phyloP scores from a whole-genome alignment of 2,888 invertebrate genomes.

The Acleris cristana region DNA sequence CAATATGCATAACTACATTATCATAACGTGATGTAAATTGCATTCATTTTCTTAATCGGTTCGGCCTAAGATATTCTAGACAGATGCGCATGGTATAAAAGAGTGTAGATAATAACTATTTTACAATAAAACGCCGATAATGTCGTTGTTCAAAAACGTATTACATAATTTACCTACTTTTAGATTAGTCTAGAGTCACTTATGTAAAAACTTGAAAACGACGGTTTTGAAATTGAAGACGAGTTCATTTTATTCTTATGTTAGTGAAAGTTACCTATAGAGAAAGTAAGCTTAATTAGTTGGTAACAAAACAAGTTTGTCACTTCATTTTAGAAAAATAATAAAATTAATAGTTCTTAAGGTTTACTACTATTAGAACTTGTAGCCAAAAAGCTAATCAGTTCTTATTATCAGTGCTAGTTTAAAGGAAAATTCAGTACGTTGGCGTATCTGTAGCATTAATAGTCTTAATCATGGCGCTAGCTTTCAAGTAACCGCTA shows the following conservation, averaged over 20 bases:
- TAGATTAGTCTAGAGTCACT: no score
- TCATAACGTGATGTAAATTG: conserved; percentile 72
- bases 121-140: neutral
- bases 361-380: neutral
- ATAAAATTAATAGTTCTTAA: neutral
- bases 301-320: conserved; percentile 4
- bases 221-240: no score
- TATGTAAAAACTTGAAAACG: no score
- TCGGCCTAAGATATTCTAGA: conserved; percentile 52
- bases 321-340: neutral
- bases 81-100: conserved; percentile 39
- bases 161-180: no score
- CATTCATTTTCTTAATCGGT: conserved; percentile 67
- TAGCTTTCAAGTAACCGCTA: conserved; percentile 66
- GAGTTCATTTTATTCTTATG: conserved; percentile 8
- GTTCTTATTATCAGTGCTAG: neutral
- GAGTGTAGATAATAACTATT: neutral
- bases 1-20: conserved; percentile 70
- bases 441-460: conserved; percentile 42
- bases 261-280: conserved; percentile 14
- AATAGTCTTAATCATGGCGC: conserved; percentile 55
- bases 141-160: neutral
- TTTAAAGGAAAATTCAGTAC: conserved; percentile 2
- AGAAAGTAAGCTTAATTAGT: conserved; percentile 16
- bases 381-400: neutral